Evolutionary conservation across 2,113 vertebrate genomes (phyloP).

Genomic region (Tympanuchus pallidicinctus): DNA sequence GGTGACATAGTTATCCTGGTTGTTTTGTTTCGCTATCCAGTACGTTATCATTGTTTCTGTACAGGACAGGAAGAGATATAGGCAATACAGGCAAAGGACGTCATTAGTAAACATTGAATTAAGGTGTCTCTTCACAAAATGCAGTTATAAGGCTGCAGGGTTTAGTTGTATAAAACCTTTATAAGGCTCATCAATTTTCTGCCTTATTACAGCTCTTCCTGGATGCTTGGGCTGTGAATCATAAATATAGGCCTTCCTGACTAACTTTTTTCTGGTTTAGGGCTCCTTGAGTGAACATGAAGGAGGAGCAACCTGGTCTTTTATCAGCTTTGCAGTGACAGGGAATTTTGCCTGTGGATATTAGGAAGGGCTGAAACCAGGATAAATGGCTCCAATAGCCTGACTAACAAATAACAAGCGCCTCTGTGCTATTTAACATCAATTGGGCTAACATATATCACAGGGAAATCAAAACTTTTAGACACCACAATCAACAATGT

Average conservation of each 20-base stretch:
- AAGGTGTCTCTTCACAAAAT: conserved; percentile 58
- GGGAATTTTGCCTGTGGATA: conserved; percentile 57
- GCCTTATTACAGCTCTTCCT: conserved; percentile 56
- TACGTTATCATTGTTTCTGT: background rate
- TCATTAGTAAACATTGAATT: conserved; percentile 69
- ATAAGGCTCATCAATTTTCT: conserved; percentile 67
- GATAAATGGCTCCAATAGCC: conserved; percentile 69
- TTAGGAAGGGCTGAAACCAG: conserved; percentile 54
- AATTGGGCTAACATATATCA: conserved; percentile 45
- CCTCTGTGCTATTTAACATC: conserved; percentile 54
- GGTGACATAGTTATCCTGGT: background rate
- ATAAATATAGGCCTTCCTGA: conserved; percentile 53
- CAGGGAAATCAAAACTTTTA: conserved; percentile 38
- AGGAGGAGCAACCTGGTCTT: conserved; percentile 56
- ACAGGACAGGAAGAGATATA: conserved; percentile 41
- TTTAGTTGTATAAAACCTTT: conserved; percentile 56
- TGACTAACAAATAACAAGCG: conserved; percentile 55
- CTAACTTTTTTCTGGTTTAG: conserved; percentile 33
- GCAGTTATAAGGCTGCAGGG: conserved; percentile 52
- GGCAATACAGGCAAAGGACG: conserved; percentile 21
- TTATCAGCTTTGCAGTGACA: conserved; percentile 60
- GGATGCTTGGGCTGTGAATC: conserved; percentile 53
- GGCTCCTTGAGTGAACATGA: conserved; percentile 34
- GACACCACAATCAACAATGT: conserved; percentile 41
- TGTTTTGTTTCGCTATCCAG: background rate